Conservation (phyloP, 2,797 vertebrate species). For the Pangasius krempfi region DNA sequence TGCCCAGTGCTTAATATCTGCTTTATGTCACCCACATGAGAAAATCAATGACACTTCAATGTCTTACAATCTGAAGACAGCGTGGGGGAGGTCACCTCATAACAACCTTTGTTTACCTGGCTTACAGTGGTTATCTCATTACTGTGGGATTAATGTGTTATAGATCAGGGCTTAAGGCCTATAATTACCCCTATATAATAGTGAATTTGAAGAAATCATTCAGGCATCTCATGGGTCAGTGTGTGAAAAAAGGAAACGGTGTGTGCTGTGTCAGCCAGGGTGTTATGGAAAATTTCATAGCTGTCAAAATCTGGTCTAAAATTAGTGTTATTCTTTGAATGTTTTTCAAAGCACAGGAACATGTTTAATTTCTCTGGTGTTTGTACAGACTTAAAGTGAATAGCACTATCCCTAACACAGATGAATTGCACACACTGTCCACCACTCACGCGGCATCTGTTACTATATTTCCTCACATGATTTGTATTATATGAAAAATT, state of each 20-base stretch:
- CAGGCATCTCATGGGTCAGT: not conserved
- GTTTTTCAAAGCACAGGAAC: conserved; percentile 20
- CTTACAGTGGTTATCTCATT: conserved; percentile 46
- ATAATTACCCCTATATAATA: conserved; percentile 36
- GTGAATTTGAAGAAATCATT: conserved; percentile 22
- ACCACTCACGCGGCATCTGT: not conserved
- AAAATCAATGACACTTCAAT: conserved; percentile 20
- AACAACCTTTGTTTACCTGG: conserved; percentile 45
- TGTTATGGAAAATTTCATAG: conserved; percentile 33
- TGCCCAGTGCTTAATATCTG: conserved; percentile 17
- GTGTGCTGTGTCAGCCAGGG: conserved; percentile 20
- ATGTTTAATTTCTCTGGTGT: conserved; percentile 26
- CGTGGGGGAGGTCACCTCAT: conserved; percentile 20
- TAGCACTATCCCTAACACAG: not conserved
- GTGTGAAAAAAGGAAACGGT: not conserved
- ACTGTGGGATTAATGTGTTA: conserved; percentile 27
- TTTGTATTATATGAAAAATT: conserved; percentile 10
- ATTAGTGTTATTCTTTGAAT: conserved; percentile 27
- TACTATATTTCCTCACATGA: conserved; percentile 33
- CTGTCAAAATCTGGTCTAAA: conserved; percentile 24
- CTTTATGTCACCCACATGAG: conserved; percentile 17
- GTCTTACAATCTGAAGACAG: conserved; percentile 20
- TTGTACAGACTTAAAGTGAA: not conserved
- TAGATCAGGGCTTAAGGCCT: conserved; percentile 9
- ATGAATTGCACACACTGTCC: conserved; percentile 1